phyloP scores from a whole-genome alignment of 2,888 invertebrate genomes.

The Anticlea derivata region DNA sequence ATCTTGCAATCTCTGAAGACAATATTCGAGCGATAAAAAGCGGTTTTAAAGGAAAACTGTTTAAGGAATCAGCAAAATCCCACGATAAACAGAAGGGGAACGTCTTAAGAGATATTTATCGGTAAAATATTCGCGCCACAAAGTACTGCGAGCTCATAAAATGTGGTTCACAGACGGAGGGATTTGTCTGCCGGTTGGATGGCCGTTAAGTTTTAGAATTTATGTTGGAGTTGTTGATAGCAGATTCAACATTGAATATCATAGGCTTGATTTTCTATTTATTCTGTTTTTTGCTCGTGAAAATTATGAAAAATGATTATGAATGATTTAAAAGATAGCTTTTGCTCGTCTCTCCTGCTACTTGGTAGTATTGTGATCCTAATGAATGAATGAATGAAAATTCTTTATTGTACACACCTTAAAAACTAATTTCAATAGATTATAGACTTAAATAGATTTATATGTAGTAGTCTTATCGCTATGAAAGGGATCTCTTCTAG shows the following conservation, averaged over 20 bases:
- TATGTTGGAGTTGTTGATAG: constrained; percentile 6
- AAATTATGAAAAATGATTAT: no score
- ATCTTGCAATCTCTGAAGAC: constrained; percentile 47
- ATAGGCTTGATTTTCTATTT: no score
- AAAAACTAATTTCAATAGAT: no score
- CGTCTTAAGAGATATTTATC: constrained; percentile 76
- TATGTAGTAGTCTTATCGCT: no score
- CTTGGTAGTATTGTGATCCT: no score
- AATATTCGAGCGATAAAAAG: constrained; percentile 54
- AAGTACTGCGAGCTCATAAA: constrained; percentile 68
- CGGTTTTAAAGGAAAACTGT: constrained; percentile 70
- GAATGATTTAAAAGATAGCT: no score
- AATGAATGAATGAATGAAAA: no score
- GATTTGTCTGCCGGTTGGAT: constrained; percentile 20
- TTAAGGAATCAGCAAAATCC: constrained; percentile 75
- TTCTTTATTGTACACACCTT: no score
- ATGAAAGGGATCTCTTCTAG: no score
- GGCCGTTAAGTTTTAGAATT: constrained; percentile 29
- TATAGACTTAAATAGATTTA: no score
- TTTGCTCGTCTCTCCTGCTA: no score
- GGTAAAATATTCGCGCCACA: constrained; percentile 70
- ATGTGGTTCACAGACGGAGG: constrained; percentile 37
- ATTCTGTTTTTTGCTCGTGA: no score
- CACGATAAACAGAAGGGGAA: constrained; percentile 75
- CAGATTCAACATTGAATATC: background rate